phyloP scores from a whole-genome alignment of 2,797 vertebrate species.

The Naso thynnoides region DNA sequence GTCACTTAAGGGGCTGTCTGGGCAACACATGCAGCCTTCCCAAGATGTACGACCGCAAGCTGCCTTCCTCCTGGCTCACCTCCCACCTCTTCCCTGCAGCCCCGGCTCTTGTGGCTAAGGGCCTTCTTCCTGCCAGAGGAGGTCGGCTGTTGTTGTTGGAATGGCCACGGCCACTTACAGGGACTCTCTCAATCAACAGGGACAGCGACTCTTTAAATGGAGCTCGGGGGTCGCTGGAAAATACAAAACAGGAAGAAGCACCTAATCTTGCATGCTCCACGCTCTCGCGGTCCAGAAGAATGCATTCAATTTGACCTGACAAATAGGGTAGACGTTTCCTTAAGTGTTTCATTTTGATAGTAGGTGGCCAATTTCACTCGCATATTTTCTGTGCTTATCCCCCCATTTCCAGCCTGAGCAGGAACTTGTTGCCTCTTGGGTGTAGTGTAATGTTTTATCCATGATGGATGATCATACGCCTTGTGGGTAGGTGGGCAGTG shows the following conservation, averaged over 20 bases:
- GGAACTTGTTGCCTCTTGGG: constrained; percentile 41
- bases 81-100: constrained; percentile 47
- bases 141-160: constrained; percentile 76
- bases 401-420: constrained; percentile 42
- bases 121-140: constrained; percentile 78
- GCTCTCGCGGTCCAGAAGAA: constrained; percentile 40
- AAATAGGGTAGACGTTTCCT: constrained; percentile 49
- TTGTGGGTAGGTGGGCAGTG: constrained; percentile 53
- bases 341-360: constrained; percentile 71
- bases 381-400: constrained; percentile 55
- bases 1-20: constrained; percentile 77
- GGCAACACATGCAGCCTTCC: constrained; percentile 73
- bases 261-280: constrained; percentile 48
- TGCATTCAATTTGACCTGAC: constrained; percentile 58
- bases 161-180: constrained; percentile 73
- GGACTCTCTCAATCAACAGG: constrained; percentile 67
- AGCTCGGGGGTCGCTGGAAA: constrained; percentile 47
- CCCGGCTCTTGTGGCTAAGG: constrained; percentile 73
- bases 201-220: constrained; percentile 56
- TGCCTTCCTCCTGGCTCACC: constrained; percentile 60
- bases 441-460: constrained; percentile 66
- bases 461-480: constrained; percentile 64
- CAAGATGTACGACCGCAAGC: constrained; percentile 72
- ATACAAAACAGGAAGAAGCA: constrained; percentile 62
- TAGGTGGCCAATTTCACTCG: constrained; percentile 46